Percentiles rank a stretch among this genome's conserved stretches.
phyloP scores from a whole-genome alignment of 2,797 vertebrate genomes.

The Lithobates sylvaticus region DNA sequence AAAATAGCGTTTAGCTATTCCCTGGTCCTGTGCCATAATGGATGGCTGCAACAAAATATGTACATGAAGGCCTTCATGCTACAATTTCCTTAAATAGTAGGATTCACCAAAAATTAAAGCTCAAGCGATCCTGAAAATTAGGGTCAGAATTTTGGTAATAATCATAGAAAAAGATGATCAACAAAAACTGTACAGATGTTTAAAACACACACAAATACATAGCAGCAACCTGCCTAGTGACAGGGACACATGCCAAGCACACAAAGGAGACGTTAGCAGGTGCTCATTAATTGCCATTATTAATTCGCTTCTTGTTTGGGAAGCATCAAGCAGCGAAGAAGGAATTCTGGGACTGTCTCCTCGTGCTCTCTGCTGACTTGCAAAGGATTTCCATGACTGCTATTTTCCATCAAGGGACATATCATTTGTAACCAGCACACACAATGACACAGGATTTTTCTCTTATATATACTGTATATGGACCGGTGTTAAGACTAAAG shows the following conservation, averaged over 20 bases:
- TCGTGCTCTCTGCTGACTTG: conserved; percentile 50
- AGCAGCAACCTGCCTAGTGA: neutral
- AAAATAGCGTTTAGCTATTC: too few relatives aligned
- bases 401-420: conserved; percentile 56
- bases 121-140: neutral
- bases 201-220: neutral
- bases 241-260: neutral
- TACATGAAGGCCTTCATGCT: too few relatives aligned
- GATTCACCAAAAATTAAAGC: neutral
- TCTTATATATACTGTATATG: conserved; percentile 10
- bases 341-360: conserved; percentile 25
- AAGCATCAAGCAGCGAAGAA: conserved; percentile 14
- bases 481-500: neutral
- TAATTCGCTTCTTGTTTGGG: conserved; percentile 6
- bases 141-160: neutral
- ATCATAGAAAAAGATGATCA: neutral
- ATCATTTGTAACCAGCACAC: conserved; percentile 27
- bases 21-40: too few relatives aligned
- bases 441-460: conserved; percentile 5
- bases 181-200: neutral
- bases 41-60: too few relatives aligned
- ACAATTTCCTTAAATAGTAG: neutral
- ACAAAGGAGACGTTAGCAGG: neutral
- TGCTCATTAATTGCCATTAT: conserved; percentile 7
- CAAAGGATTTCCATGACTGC: conserved; percentile 50